A percentile compares a stretch with the other conserved stretches of the same genome.
Evolutionary conservation across 2,888 invertebrate species (phyloP).

Genomic region (Cyclophora punctaria): DNA sequence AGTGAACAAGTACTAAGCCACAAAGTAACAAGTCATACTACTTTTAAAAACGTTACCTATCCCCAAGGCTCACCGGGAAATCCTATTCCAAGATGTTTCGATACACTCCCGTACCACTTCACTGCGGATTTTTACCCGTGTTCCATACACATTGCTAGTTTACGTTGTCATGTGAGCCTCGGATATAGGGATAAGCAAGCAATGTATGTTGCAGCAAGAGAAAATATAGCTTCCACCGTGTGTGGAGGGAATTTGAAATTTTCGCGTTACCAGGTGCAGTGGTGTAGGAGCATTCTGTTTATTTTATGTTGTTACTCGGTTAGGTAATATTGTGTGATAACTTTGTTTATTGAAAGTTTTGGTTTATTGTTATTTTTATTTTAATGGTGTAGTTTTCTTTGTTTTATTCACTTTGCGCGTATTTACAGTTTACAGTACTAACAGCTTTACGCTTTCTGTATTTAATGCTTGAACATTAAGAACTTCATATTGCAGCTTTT

Average conservation of each 20-base stretch:
- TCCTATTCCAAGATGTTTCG: constrained; percentile 16
- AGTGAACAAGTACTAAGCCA: too few relatives aligned
- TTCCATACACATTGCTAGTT: constrained; percentile 35
- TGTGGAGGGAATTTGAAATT: constrained; percentile 29
- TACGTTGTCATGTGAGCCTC: constrained; percentile 32
- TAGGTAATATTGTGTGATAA: neutral
- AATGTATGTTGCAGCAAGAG: constrained; percentile 24
- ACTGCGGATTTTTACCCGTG: constrained; percentile 19
- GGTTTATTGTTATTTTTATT: too few relatives aligned
- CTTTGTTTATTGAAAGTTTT: too few relatives aligned
- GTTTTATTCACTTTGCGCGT: too few relatives aligned
- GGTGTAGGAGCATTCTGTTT: constrained; percentile 14
- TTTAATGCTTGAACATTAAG: too few relatives aligned
- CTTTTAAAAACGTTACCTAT: constrained; percentile 4
- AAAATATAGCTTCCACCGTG: constrained; percentile 23
- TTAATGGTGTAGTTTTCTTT: too few relatives aligned
- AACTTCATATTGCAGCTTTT: too few relatives aligned
- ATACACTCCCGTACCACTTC: constrained; percentile 12
- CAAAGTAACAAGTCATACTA: neutral
- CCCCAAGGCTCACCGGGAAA: constrained; percentile 16
- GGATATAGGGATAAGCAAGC: constrained; percentile 28
- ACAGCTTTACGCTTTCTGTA: too few relatives aligned
- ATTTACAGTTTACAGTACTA: too few relatives aligned
- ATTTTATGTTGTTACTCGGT: constrained; percentile 9
- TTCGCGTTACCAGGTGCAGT: constrained; percentile 11